phyloP scores from a whole-genome alignment of 2,113 vertebrate genomes.

The Stomatorhinus ivindoensis region DNA sequence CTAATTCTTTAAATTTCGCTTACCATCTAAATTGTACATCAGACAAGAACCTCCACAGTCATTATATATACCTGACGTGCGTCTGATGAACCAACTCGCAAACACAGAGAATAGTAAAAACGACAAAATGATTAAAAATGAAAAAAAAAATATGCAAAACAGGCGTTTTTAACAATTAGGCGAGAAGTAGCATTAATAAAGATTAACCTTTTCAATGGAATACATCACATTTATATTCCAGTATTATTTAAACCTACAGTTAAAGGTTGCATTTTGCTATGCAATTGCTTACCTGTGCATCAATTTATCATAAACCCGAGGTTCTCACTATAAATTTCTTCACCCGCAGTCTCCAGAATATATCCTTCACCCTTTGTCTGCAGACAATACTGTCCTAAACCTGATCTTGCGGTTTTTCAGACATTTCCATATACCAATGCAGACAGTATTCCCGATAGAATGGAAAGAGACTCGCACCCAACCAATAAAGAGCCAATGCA shows the following conservation, averaged over 20 bases:
- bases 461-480: slow-evolving; percentile 82
- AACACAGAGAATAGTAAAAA: slow-evolving; percentile 45
- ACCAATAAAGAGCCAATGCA: slow-evolving; percentile 90
- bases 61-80: slow-evolving; percentile 40
- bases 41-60: not conserved
- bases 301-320: slow-evolving; percentile 91
- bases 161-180: slow-evolving; percentile 41
- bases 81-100: slow-evolving; percentile 50
- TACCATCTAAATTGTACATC: not conserved
- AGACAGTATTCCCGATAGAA: slow-evolving; percentile 98
- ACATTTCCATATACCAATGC: slow-evolving; percentile 87
- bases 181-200: slow-evolving; percentile 65
- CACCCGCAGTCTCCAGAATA: slow-evolving; percentile 76
- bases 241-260: slow-evolving; percentile 71
- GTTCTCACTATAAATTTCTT: slow-evolving; percentile 76
- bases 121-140: slow-evolving; percentile 28
- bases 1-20: not conserved
- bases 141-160: slow-evolving; percentile 36
- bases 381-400: slow-evolving; percentile 93
- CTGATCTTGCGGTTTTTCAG: slow-evolving; percentile 95
- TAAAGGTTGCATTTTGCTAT: slow-evolving; percentile 87
- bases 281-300: slow-evolving; percentile 96
- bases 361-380: slow-evolving; percentile 98
- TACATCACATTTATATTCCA: slow-evolving; percentile 74
- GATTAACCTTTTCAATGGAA: slow-evolving; percentile 67